These are phyloP conservation scores for Dicyrtoma fusca DNA, from an alignment of 2,888 invertebrate species.

Conservation along the genomic window DNA sequence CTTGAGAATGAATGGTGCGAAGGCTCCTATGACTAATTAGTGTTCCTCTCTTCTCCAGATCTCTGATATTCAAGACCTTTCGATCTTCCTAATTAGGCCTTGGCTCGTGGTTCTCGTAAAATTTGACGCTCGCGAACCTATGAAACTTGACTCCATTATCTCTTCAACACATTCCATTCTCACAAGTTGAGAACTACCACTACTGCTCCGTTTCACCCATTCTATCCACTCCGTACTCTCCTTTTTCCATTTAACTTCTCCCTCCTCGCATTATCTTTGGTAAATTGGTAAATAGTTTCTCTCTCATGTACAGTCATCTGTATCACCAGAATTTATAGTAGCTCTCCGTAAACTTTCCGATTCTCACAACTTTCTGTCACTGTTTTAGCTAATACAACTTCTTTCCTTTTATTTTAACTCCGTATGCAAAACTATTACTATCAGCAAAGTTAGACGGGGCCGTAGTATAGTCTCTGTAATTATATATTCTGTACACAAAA, in stretches of 20 bases:
- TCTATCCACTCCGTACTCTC: too few species aligned
- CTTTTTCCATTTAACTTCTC: too few species aligned
- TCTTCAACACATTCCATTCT: neutral
- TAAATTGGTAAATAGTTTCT: too few species aligned
- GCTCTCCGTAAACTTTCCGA: too few species aligned
- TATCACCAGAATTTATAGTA: too few species aligned
- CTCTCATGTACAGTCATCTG: too few species aligned
- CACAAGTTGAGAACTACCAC: neutral
- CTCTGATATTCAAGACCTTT: conserved; percentile 23
- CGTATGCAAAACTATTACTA: too few species aligned
- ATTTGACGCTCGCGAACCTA: conserved; percentile 14
- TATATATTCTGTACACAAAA: too few species aligned
- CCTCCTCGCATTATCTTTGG: too few species aligned
- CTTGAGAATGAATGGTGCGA: conserved; percentile 13
- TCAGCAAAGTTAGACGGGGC: too few species aligned
- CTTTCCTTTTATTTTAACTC: conserved; percentile 1
- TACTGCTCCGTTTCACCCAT: neutral
- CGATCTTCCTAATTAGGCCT: conserved; percentile 22
- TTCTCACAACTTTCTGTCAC: conserved; percentile 8
- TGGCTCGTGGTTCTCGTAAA: conserved; percentile 26
- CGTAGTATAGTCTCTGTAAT: too few species aligned
- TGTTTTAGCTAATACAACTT: neutral
- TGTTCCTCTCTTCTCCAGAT: conserved; percentile 12
- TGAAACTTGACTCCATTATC: conserved; percentile 25
- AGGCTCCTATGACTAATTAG: conserved; percentile 24